Base-by-base conservation (phyloP, 2,888 invertebrate species). In the Vannuccia rotundouncinata region DNA sequence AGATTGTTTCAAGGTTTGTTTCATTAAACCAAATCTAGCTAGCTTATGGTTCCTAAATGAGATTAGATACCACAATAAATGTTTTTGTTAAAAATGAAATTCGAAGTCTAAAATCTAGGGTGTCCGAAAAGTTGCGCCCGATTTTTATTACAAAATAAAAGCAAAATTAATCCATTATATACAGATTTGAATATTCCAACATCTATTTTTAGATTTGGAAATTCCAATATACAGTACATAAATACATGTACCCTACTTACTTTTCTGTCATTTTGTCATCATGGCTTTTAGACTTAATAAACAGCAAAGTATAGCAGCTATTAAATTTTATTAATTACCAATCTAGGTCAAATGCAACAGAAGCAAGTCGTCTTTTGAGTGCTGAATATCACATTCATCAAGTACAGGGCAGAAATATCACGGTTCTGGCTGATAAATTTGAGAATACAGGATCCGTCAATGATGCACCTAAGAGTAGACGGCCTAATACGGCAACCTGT, bases 331-430 rank as follows among this genome's bases (percentile, higher is more conserved):
- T n/a, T n/a, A n/a, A n/a, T n/a, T n/a, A n/a, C n/a, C n/a, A n/a
- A n/a, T n/a, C n/a, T n/a, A n/a, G n/a, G n/a, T n/a, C n/a, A n/a
- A n/a, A n/a, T 75, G 76, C 76, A 75, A n/a, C 76, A 31, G 76
- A 75, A 31, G 76, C 76, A 31, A 13, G 76, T 75, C 29, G 76
- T 27, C 76, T 2, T 30, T 31, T 75, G 1, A 75, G 76, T 75
- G 76, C 17, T 30, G 13, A 75, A 75, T 75, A 25, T 75, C 30
- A 31, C 45, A 75, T 75, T 31, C 45, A 75, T 75, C 17, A 31
- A 5, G 76, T 75, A 25, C 76, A 75, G 31, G 76, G 76, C 76
- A 75, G 31, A 75, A 75, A 75, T 31, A 75, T 75, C 76, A 75
- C 13, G 25, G 29, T 22, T 31, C 76, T 75, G 31, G 5, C 28